Evolutionary conservation across 2,888 invertebrate genomes (phyloP).

Genomic region (Dusona sp.): DNA sequence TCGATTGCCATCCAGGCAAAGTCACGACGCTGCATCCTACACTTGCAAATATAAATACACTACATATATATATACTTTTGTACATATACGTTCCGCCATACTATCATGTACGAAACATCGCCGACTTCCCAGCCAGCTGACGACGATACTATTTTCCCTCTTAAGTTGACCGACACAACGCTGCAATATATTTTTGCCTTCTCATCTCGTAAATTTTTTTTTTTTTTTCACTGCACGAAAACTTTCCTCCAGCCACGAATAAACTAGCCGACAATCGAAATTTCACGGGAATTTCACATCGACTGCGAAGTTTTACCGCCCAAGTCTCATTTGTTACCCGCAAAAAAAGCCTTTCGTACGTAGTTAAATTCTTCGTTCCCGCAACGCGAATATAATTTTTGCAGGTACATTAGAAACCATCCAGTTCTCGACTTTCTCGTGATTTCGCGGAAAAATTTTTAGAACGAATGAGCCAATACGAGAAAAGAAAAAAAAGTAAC

Average conservation of each 20-base stretch:
- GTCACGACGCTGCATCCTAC: conserved; percentile 49
- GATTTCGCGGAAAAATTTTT: conserved; percentile 51
- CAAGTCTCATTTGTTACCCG: conserved; percentile 18
- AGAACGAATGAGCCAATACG: not conserved
- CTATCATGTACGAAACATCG: conserved; percentile 36
- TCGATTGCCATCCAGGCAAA: conserved; percentile 45
- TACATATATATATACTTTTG: not conserved
- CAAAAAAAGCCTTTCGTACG: conserved; percentile 19
- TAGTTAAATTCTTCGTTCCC: conserved; percentile 21
- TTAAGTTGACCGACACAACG: conserved; percentile 25
- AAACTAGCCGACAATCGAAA: conserved; percentile 40
- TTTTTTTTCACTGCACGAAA: conserved; percentile 17
- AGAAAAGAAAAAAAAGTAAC: not conserved
- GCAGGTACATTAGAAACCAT: conserved; percentile 1
- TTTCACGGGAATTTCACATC: conserved; percentile 51
- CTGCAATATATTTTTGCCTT: conserved; percentile 28
- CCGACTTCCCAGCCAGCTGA: conserved; percentile 7
- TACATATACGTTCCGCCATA: not conserved
- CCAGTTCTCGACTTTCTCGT: conserved; percentile 46
- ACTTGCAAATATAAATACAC: conserved; percentile 4
- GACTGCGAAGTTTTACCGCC: conserved; percentile 36
- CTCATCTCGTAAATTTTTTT: not conserved
- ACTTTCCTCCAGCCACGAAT: conserved; percentile 26
- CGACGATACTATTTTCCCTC: conserved; percentile 16
- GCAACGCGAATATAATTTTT: conserved; percentile 23